Percentiles rank a stretch among this genome's conserved stretches.
phyloP scores from a whole-genome alignment of 1,140 invertebrate genomes.

The Onthophagus taurus region DNA sequence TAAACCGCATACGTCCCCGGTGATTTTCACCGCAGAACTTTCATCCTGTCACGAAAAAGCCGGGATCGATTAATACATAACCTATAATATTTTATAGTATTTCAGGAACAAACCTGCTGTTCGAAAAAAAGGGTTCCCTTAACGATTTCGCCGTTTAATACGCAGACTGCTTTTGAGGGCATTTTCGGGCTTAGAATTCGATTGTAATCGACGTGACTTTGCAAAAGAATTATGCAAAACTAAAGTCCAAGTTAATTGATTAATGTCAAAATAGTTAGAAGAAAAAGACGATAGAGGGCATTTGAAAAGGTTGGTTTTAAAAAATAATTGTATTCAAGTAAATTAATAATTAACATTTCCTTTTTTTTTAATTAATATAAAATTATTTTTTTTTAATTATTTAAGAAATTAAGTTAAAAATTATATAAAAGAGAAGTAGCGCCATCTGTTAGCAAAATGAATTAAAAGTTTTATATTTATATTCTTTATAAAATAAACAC shows the following conservation, averaged over 20 bases:
- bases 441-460: too few species aligned
- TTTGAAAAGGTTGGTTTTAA: too few species aligned
- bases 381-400: conserved; percentile 9
- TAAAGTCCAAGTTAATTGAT: too few species aligned
- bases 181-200: conserved; percentile 19
- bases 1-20: conserved; percentile 62
- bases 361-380: conserved; percentile 12
- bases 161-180: conserved; percentile 70
- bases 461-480: too few species aligned
- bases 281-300: too few species aligned
- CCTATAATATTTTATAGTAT: conserved; percentile 1
- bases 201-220: background rate
- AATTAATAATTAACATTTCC: too few species aligned
- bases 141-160: conserved; percentile 68
- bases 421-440: too few species aligned
- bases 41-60: conserved; percentile 18
- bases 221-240: background rate
- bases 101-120: conserved; percentile 48
- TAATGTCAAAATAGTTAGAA: too few species aligned
- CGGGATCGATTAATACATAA: conserved; percentile 1
- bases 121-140: conserved; percentile 71
- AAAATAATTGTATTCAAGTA: too few species aligned
- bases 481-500: too few species aligned
- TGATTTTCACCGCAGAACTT: conserved; percentile 50
- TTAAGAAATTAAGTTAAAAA: conserved; percentile 2